phyloP scores from a whole-genome alignment of 2,888 invertebrate species.

The Coremacera marginata region DNA sequence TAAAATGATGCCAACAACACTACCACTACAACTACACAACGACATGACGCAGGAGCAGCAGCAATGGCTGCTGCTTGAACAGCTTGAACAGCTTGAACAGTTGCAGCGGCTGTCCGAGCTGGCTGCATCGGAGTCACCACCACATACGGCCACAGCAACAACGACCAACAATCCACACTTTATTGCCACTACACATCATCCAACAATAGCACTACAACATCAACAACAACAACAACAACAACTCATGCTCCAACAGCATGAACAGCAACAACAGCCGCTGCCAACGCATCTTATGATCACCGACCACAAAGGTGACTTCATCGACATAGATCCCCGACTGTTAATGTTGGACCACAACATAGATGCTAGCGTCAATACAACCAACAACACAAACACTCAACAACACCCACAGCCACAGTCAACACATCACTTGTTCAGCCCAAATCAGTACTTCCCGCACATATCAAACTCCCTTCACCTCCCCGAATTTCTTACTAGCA shows the following conservation, averaged over 20 bases:
- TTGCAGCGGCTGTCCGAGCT: conserved; percentile 62
- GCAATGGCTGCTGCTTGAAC: conserved; percentile 62
- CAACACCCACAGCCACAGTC: conserved; percentile 41
- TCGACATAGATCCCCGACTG: conserved; percentile 60
- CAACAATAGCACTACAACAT: conserved; percentile 14
- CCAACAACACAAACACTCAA: conserved; percentile 42
- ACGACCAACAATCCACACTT: conserved; percentile 39
- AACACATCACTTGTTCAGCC: conserved; percentile 42
- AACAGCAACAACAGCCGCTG: conserved; percentile 53
- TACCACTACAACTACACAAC: conserved; percentile 44
- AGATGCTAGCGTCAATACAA: conserved; percentile 45
- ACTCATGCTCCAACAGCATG: conserved; percentile 41
- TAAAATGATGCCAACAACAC: conserved; percentile 39
- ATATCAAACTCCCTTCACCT: conserved; percentile 56
- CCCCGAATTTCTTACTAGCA: conserved; percentile 59
- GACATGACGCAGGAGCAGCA: conserved; percentile 53
- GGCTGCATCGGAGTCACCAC: conserved; percentile 64
- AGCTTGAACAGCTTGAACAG: conserved; percentile 65
- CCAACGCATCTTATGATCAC: conserved; percentile 61
- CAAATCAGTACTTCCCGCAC: conserved; percentile 45
- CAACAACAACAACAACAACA: conserved; percentile 39
- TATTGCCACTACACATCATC: neutral
- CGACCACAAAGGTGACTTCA: conserved; percentile 60
- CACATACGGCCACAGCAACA: conserved; percentile 52
- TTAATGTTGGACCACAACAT: conserved; percentile 36